Evolutionary conservation across 1,140 invertebrate genomes (phyloP), one percentile per base, ranked within the genome.

Genomic region (Drosophila pandora): DNA sequence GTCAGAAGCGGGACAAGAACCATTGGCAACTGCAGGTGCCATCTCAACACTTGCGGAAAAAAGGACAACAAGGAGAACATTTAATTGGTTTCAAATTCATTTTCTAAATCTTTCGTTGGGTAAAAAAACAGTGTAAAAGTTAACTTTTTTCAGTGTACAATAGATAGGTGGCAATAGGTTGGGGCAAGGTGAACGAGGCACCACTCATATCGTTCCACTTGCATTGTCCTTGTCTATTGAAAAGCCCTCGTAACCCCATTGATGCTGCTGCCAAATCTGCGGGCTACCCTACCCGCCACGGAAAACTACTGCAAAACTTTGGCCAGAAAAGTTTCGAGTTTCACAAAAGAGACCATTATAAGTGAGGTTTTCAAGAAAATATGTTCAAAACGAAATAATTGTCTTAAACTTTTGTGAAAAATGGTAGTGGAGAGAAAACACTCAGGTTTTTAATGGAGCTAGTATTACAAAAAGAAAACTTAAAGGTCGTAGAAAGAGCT

Each of bases 201-300:
- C 39, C 58, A 28, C 49, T 68, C 49, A 54, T 43, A 60, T 53
- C 37, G 63, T 67, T 67, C 64, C 28, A 65, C 47, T 34, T 68
- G 13, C 47, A 37, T 68, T 68, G 65, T 68, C 62, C 65, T 55
- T 68, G 65, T 39, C 23, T 55, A 67, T 55, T 48, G 64, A 68
- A 67, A 47, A 30, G 49, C 62, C 60, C 37, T 13, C 8, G 39
- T 67, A 67, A 54, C 62, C 62, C 62, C 62, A 68, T 68, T 68
- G 62, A 49, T 5, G 34, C 49, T 30, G n/a, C 37, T 54, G 55
- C 32, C 32, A 53, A 54, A 34, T 60, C 32, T 70, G 49, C 62
- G 41, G 65, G 65, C 28, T 55, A 12, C 13, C n/a, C 12, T 32
- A 12, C 13, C n/a, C 12, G 25, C 50, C 6, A 32, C 10, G 21